Conservation (phyloP, 2,113 vertebrate genomes). For the Phalacrocorax pelagicus region DNA sequence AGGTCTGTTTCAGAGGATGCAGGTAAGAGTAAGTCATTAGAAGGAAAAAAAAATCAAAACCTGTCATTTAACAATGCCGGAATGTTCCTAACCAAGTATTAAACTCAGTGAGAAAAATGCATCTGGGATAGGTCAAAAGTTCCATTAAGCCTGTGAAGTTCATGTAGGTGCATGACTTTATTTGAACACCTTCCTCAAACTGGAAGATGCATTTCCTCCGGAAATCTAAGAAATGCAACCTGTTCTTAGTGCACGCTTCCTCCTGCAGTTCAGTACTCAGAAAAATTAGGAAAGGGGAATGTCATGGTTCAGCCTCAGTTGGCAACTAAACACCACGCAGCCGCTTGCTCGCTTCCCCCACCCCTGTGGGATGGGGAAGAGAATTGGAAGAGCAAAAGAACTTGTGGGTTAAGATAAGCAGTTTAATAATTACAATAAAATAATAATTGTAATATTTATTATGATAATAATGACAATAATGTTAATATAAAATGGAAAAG, state of each 20-base stretch:
- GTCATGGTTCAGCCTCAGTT: too few relatives aligned
- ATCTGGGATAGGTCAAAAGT: neutral
- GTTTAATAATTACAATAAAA: too few relatives aligned
- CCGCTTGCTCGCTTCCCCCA: too few relatives aligned
- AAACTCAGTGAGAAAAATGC: neutral
- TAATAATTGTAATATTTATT: too few relatives aligned
- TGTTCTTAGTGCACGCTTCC: neutral
- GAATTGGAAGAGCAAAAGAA: too few relatives aligned
- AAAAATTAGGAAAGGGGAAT: neutral
- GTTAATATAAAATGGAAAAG: too few relatives aligned
- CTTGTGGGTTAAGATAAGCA: too few relatives aligned
- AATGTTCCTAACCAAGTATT: neutral
- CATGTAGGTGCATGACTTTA: neutral
- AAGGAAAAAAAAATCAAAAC: neutral
- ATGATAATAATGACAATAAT: too few relatives aligned
- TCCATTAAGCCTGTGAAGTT: neutral
- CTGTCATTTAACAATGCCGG: neutral
- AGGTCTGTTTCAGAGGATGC: neutral
- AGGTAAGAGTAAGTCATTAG: neutral
- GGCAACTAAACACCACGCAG: too few relatives aligned
- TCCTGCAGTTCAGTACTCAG: neutral
- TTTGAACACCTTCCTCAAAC: neutral
- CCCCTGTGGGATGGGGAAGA: too few relatives aligned
- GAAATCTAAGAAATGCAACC: neutral
- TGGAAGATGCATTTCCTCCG: neutral